phyloP scores from a whole-genome alignment of 2,797 vertebrate genomes.

The Lerista edwardsae region DNA sequence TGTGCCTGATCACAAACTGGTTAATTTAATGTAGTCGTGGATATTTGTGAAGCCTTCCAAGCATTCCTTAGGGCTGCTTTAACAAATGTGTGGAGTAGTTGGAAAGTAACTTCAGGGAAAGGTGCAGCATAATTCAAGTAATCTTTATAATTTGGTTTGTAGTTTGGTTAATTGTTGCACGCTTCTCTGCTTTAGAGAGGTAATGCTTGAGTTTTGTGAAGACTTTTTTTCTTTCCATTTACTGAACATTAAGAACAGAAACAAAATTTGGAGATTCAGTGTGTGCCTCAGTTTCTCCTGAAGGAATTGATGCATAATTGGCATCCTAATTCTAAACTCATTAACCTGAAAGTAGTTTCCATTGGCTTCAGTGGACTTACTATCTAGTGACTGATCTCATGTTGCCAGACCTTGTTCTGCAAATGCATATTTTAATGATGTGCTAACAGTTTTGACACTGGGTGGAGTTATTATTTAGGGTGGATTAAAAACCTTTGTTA shows the following conservation, averaged over 20 bases:
- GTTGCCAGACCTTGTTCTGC: neutral
- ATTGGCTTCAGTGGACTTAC: neutral
- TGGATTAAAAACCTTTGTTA: neutral
- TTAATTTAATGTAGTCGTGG: neutral
- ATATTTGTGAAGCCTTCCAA: neutral
- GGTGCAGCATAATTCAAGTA: neutral
- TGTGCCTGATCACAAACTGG: neutral
- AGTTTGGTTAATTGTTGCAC: neutral
- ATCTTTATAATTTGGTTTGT: neutral
- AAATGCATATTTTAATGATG: neutral
- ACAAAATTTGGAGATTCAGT: neutral
- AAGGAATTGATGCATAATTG: neutral
- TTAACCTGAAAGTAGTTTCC: neutral
- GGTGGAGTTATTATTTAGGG: neutral
- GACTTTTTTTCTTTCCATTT: neutral
- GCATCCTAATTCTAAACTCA: neutral
- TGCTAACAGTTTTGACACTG: neutral
- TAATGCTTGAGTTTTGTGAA: neutral
- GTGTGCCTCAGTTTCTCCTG: neutral
- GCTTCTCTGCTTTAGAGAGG: neutral
- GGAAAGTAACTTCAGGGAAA: conserved; percentile 23
- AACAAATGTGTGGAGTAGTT: neutral
- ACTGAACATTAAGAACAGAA: neutral
- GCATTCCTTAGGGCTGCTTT: conserved; percentile 1
- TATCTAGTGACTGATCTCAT: neutral